Base-by-base conservation (phyloP, 37 sponge, comb jelly and placozoan species). In the Spongilla lacustris region DNA sequence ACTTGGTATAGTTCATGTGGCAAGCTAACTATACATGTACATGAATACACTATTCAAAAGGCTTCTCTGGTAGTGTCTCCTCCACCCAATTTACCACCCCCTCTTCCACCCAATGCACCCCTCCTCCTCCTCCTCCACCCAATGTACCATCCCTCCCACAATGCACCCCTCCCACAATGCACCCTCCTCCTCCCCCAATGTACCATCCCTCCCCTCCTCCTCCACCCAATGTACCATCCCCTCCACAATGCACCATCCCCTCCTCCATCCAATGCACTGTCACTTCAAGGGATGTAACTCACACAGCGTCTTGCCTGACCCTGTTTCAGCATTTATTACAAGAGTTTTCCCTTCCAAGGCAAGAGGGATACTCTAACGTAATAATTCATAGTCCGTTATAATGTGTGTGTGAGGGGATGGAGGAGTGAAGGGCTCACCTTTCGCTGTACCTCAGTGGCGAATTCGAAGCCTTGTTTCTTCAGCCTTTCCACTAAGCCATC, bases 281-380 rank as follows among this genome's bases (percentile, higher is more conserved):
- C 19, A 6, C 14, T 17, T 19, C 58, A 13, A 19, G 11, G 11
- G 11, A 17, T 14, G 33, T 28, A 37, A 86, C 90, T 79, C 37
- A 96, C 96, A 96, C 0, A 96, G 70, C 26, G 96, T 96, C 58
- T 96, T 96, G 9, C 96, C 96, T 21, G 90, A 89, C 26, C 96
- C 96, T 25, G 96, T 96, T 38, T 96, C 96, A 67, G 96, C 86
- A 83, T 96, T 96, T 68, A 94, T 76, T n/a, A 96, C 86, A 31
- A 85, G 24, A 72, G 76, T 73, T 34, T 67, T 68, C 36, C 87
- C 84, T 34, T 80, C 75, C 36, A 96, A 75, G 32, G 92, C 32
- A 25, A 75, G 75, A 13, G 30, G 31, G 24, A 36, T 34, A 23
- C 75, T 75, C 24, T 75, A 36, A 23, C 35, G 23, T 34, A 8